phyloP scores from a whole-genome alignment of 1,140 invertebrate species.

The Drosophila nigrodunni region DNA sequence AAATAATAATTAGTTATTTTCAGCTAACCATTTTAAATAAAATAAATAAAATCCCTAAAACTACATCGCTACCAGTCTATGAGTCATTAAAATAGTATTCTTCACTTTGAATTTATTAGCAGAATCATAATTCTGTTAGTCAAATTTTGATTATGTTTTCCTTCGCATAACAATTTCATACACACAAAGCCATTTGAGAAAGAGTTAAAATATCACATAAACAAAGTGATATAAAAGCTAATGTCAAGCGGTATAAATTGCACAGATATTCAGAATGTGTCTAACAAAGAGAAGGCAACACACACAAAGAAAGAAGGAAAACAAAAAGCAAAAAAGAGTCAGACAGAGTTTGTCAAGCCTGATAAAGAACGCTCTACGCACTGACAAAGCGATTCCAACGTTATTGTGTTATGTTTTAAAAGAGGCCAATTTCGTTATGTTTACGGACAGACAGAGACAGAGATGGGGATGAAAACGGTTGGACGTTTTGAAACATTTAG shows the following conservation, averaged over 20 bases:
- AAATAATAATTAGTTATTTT: no score
- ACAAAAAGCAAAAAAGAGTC: not conserved
- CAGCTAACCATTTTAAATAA: no score
- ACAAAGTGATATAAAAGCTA: constrained; percentile 26
- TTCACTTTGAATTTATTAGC: no score
- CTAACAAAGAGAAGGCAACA: constrained; percentile 24
- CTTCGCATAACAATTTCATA: no score
- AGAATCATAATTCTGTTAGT: no score
- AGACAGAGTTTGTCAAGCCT: constrained; percentile 36
- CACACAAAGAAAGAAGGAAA: not conserved
- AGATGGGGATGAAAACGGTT: constrained; percentile 21
- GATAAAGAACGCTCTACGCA: constrained; percentile 6
- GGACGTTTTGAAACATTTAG: constrained; percentile 71
- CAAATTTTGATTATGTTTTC: no score
- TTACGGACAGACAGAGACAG: constrained; percentile 26
- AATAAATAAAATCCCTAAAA: no score
- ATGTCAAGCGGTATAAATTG: constrained; percentile 66
- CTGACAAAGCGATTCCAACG: constrained; percentile 10
- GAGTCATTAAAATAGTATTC: no score
- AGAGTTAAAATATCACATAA: constrained; percentile 49
- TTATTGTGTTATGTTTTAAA: constrained; percentile 16
- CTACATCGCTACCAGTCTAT: no score
- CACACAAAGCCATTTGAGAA: constrained; percentile 14
- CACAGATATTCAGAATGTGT: constrained; percentile 22
- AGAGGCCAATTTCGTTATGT: constrained; percentile 53